Base-by-base conservation (phyloP, 1,140 invertebrate species). In the Panagrolaimus sp. region DNA sequence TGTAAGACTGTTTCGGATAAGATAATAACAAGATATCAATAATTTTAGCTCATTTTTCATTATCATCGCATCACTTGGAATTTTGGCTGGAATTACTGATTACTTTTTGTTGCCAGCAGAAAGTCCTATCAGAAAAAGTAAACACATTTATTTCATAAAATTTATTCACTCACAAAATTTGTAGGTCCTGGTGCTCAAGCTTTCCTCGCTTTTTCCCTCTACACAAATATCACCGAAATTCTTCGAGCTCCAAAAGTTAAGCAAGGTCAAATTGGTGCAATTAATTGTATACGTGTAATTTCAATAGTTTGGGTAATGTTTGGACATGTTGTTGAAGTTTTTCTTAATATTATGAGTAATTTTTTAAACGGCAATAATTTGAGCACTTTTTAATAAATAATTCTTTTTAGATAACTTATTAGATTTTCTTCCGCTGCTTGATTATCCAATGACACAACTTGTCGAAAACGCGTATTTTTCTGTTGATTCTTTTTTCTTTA, bases 401-500 rank as follows among this genome's bases (percentile, higher is more conserved):
- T n/a, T n/a, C n/a, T 31, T 31, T 62, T 3, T 38, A 38, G 31
- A 38, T 38, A 38, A 38, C 7, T 38, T 38, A 38, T 7, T 38
- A 4, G 31, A 38, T 38, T 38, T 38, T 38, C 2, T 38, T 7
- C 7, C 31, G 7, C 7, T 38, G 31, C 7, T 38, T 2, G 31
- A 38, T 38, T 38, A 38, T 38, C 31, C 31, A 38, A 38, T 38
- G 31, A 38, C 31, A 2, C 31, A 38, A 38, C 7, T 38, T 2
- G 31, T 38, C 7, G 31, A 38, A 38, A 74, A 75, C 20, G 53
- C 68, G 9, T 75, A 72, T 25, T 76, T 71, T 61, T 48, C 69
- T 25, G 73, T 75, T 7, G 70, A 76, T 45, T 47, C 64, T 1
- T 72, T 74, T 38, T 76, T 74, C 44, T 73, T 76, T 31, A 72